phyloP scores from a whole-genome alignment of 2,113 vertebrate species.

The Coptodon rendalli region DNA sequence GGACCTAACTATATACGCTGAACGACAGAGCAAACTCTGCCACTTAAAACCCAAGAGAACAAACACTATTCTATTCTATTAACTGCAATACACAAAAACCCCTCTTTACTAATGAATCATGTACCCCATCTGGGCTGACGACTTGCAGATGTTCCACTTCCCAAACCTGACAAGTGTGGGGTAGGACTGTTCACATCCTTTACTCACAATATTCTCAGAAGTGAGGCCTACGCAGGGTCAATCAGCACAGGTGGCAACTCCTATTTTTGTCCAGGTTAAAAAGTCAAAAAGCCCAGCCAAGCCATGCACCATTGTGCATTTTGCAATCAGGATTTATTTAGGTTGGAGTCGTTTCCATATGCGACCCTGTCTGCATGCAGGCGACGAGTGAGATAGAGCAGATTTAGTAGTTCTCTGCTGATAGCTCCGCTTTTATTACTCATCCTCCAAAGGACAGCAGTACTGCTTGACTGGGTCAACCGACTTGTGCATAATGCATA shows the following conservation, averaged over 20 bases:
- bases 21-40: background rate
- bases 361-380: slow-evolving; percentile 19
- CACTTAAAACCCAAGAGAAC: background rate
- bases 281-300: background rate
- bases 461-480: slow-evolving; percentile 11
- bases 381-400: background rate
- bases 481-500: slow-evolving; percentile 14
- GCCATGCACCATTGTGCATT: background rate
- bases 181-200: background rate
- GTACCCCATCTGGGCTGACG: background rate
- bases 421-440: slow-evolving; percentile 21
- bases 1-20: background rate
- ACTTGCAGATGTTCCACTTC: background rate
- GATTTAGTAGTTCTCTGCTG: slow-evolving; percentile 2
- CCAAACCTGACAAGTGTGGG: background rate
- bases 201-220: background rate
- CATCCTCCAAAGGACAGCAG: slow-evolving; percentile 9
- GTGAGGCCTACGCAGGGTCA: background rate
- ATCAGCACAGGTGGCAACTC: background rate
- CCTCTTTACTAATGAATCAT: background rate
- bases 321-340: slow-evolving; percentile 10
- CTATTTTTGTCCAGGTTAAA: slow-evolving; percentile 8
- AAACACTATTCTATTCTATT: background rate
- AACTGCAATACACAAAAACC: background rate
- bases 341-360: slow-evolving; percentile 6